A percentile compares a stretch with the other conserved stretches of the same genome.
Evolutionary conservation across 2,888 invertebrate species (phyloP).

Genomic region (Camponotus fellah): DNA sequence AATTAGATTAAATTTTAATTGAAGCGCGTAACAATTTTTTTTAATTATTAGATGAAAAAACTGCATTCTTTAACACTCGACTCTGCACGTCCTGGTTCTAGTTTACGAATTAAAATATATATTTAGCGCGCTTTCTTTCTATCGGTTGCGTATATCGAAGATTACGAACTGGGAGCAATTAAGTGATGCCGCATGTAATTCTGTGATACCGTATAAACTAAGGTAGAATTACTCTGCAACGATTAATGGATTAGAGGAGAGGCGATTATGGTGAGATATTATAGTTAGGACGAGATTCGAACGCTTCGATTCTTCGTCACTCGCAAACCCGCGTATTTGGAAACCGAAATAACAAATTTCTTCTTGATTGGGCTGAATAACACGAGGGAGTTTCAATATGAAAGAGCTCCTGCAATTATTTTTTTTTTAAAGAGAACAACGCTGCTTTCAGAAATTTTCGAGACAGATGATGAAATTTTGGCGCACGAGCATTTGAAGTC

Average conservation of each 20-base stretch:
- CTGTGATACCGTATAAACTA: constrained; percentile 85
- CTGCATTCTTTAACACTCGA: constrained; percentile 33
- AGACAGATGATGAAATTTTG: constrained; percentile 46
- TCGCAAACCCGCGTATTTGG: constrained; percentile 48
- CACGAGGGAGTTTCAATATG: background rate
- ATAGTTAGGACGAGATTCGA: constrained; percentile 62
- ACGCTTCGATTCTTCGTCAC: constrained; percentile 63
- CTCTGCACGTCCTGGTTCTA: constrained; percentile 60
- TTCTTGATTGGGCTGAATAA: constrained; percentile 37
- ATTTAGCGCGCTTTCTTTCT: constrained; percentile 60
- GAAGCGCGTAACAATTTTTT: background rate
- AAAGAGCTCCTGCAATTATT: background rate
- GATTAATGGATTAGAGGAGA: constrained; percentile 65
- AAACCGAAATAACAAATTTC: constrained; percentile 33
- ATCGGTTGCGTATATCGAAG: constrained; percentile 66
- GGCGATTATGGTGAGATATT: constrained; percentile 26
- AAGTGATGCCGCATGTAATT: constrained; percentile 84
- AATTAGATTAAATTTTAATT: background rate
- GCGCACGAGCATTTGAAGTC: constrained; percentile 47
- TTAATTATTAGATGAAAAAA: background rate
- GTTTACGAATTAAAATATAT: constrained; percentile 28
- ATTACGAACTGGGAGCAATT: constrained; percentile 77
- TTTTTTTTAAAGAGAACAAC: constrained; percentile 7
- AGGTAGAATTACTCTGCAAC: constrained; percentile 84
- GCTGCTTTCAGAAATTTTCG: constrained; percentile 51